phyloP scores from a whole-genome alignment of 2,888 invertebrate species.

The Nomada lathburiana region DNA sequence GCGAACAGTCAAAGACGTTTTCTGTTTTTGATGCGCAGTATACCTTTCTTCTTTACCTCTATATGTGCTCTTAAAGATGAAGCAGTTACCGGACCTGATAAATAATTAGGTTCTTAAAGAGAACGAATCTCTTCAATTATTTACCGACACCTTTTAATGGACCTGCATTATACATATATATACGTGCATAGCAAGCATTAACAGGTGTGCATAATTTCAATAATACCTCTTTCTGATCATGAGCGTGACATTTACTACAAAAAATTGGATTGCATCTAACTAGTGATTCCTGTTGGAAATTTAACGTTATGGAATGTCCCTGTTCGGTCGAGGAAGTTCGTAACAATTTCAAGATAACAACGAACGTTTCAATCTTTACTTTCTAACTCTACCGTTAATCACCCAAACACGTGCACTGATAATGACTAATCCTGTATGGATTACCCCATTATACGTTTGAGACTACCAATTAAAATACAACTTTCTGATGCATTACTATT shows the following conservation, averaged over 20 bases:
- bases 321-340: no score
- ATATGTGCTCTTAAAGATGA: background rate
- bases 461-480: slow-evolving; percentile 3
- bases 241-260: no score
- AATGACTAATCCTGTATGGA: background rate
- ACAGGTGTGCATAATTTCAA: background rate
- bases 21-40: background rate
- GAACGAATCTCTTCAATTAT: background rate
- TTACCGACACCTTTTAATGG: background rate
- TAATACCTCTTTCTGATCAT: no score
- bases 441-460: background rate
- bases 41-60: background rate
- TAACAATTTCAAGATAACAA: no score
- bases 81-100: background rate
- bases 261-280: no score
- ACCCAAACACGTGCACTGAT: background rate
- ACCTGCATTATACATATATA: slow-evolving; percentile 1
- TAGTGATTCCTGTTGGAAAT: no score
- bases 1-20: background rate
- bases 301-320: no score
- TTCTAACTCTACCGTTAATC: no score
- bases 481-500: background rate
- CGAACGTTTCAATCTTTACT: no score
- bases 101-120: background rate
- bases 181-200: background rate